phyloP scores from a whole-genome alignment of 1,140 invertebrate species.

The Trichogramma pretiosum region DNA sequence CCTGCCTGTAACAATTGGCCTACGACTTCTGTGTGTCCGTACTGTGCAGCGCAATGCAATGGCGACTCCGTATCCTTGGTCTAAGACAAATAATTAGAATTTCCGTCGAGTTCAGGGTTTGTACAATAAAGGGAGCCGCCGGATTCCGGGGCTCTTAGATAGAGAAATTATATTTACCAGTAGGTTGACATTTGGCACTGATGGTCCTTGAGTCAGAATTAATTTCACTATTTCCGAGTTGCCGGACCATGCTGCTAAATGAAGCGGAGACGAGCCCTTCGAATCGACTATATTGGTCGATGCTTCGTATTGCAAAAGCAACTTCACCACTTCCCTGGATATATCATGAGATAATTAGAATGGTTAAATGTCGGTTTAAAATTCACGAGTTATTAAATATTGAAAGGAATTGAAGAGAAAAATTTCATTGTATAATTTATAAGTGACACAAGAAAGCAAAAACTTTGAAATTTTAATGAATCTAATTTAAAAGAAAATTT shows the following conservation, averaged over 20 bases:
- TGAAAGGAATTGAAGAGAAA: no score
- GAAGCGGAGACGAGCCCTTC: slow-evolving; percentile 78
- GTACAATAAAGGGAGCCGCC: no score
- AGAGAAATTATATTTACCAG: slow-evolving; percentile 50
- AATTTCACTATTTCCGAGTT: slow-evolving; percentile 73
- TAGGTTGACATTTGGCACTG: slow-evolving; percentile 71
- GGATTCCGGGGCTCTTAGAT: no score
- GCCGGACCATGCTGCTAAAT: slow-evolving; percentile 84
- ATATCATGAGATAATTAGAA: no score
- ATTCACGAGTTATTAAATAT: no score
- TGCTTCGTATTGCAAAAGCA: slow-evolving; percentile 80
- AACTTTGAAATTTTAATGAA: no score
- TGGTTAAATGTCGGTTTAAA: no score
- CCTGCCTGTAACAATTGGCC: slow-evolving; percentile 73
- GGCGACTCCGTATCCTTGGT: slow-evolving; percentile 90
- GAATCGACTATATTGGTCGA: slow-evolving; percentile 77
- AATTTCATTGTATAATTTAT: no score
- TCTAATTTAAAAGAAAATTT: background rate
- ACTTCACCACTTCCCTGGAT: slow-evolving; percentile 77
- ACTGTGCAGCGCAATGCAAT: slow-evolving; percentile 88
- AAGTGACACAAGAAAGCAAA: no score
- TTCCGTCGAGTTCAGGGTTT: background rate
- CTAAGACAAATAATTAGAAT: slow-evolving; percentile 41
- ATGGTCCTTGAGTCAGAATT: slow-evolving; percentile 65
- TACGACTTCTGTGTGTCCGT: slow-evolving; percentile 86